Conservation (phyloP, 1,140 invertebrate species). For the Subanguina moxae region DNA sequence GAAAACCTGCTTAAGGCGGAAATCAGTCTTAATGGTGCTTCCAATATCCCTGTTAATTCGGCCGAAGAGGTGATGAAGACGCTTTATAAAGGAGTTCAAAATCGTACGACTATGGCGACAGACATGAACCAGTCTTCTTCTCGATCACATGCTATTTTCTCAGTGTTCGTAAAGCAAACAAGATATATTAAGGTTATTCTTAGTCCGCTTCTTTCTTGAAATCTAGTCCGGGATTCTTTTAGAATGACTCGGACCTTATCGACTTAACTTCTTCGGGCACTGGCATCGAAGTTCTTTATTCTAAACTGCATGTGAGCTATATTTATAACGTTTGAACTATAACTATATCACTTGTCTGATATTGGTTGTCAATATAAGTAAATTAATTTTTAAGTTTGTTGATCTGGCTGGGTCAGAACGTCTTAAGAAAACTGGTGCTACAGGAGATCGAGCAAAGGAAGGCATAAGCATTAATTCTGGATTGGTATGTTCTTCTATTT, state of each 20-base stretch:
- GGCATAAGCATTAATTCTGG: no score
- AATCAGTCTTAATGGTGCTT: no score
- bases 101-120: no score
- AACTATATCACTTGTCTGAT: constrained; percentile 65
- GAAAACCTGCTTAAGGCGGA: no score
- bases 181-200: constrained; percentile 22
- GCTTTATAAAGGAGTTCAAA: constrained; percentile 49
- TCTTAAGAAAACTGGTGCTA: no score
- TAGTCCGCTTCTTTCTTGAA: not conserved
- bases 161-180: constrained; percentile 59
- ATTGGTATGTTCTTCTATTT: no score
- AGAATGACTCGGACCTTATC: not conserved
- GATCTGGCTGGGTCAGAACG: not conserved
- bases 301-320: constrained; percentile 62
- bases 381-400: not conserved
- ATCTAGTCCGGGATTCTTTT: no score
- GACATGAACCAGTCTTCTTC: constrained; percentile 94
- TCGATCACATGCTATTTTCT: constrained; percentile 87
- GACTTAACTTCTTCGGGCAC: constrained; percentile 35
- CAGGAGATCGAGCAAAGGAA: no score
- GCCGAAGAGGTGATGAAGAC: constrained; percentile 48
- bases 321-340: constrained; percentile 64
- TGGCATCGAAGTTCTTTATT: no score
- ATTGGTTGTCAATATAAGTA: constrained; percentile 60
- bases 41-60: no score